phyloP scores from a whole-genome alignment of 2,113 vertebrate genomes.

The Hemiscyllium ocellatum region DNA sequence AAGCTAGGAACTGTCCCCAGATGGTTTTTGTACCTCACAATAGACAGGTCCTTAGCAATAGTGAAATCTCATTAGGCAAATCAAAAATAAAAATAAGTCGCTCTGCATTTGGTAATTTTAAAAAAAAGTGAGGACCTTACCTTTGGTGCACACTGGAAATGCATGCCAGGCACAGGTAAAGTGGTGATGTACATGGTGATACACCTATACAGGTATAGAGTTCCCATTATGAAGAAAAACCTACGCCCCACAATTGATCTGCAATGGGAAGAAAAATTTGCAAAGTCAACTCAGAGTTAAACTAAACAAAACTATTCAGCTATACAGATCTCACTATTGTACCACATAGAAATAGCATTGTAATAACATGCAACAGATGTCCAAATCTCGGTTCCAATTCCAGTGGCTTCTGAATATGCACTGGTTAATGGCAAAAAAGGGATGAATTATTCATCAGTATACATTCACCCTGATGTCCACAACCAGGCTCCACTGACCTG shows the following conservation, averaged over 20 bases:
- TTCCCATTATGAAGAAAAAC: conserved; percentile 92
- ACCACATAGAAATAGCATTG: neutral
- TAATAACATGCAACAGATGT: neutral
- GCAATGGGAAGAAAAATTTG: conserved; percentile 40
- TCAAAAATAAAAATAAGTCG: neutral
- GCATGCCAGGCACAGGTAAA: conserved; percentile 87
- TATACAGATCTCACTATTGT: neutral
- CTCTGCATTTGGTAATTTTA: too few relatives aligned
- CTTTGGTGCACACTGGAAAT: conserved; percentile 93
- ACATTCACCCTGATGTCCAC: neutral
- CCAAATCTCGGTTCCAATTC: neutral
- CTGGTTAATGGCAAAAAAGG: neutral
- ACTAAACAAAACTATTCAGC: neutral
- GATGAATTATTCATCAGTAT: neutral
- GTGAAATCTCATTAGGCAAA: neutral
- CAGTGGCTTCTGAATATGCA: neutral
- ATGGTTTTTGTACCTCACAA: neutral
- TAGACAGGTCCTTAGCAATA: neutral
- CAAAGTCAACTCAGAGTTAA: neutral
- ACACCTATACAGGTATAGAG: conserved; percentile 90
- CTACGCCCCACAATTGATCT: conserved; percentile 86
- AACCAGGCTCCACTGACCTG: neutral
- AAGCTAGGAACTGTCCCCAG: neutral
- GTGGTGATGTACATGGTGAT: conserved; percentile 96
- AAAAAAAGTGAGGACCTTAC: conserved; percentile 51